Base-by-base conservation (phyloP, 2,797 vertebrate genomes). In the Denticeps clupeoides region DNA sequence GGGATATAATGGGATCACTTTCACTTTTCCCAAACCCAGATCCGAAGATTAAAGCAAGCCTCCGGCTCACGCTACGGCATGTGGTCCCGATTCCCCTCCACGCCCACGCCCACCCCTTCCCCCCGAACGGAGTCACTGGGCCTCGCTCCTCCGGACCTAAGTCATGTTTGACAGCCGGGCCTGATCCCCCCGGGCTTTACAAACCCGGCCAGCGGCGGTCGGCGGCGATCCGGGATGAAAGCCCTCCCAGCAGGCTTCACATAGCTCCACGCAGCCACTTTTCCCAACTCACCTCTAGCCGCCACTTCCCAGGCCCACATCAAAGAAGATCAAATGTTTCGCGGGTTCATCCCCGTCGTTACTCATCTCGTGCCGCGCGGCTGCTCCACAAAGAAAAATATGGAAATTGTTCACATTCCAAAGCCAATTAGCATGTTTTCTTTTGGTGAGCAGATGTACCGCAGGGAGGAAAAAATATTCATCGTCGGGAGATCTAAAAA, bases 41-140 rank as follows among this genome's bases (percentile, higher is more conserved):
- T 22, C 23, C 11, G 24, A 37, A n/a, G 35, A n/a, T 31, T 15
- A 29, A 47, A 24, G n/a, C 29, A 32, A n/a, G n/a, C 12, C 29
- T 32, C n/a, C n/a, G n/a, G n/a, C n/a, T n/a, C n/a, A n/a, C n/a
- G n/a, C n/a, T n/a, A n/a, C n/a, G n/a, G n/a, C 56, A 53, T 58
- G 49, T 58, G 50, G 45, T 48, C 50, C 58, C 48, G 41, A 58
- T 53, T 53, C 45, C n/a, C n/a, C n/a, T n/a, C n/a, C n/a, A n/a
- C n/a, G n/a, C n/a, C n/a, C n/a, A n/a, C n/a, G n/a, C n/a, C n/a
- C n/a, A n/a, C n/a, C n/a, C n/a, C n/a, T n/a, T n/a, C n/a, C n/a
- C n/a, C n/a, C n/a, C n/a, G n/a, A n/a, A 41, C 5, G n/a, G 15
- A 21, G 9, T 21, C 4, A 8, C 6, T 7, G 10, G 19, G 1